Percentiles rank a stretch among this genome's conserved stretches.
These are phyloP conservation scores for Corella eumyota DNA, from an alignment of 23 tunicate species.

Conservation along the genomic window DNA sequence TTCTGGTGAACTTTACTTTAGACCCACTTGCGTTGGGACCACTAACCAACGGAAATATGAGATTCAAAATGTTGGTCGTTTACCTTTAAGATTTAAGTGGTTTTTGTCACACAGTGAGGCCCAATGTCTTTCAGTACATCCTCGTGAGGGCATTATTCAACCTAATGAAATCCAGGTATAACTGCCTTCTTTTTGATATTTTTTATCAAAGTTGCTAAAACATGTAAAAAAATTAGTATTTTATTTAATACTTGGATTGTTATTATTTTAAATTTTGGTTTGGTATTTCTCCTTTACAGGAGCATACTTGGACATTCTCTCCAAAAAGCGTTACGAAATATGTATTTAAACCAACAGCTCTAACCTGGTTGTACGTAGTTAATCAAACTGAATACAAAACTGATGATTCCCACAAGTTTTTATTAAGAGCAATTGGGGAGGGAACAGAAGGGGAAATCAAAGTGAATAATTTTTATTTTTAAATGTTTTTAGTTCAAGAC, in stretches of 20 bases:
- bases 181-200: neutral
- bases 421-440: constrained; percentile 47
- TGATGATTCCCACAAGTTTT: constrained; percentile 20
- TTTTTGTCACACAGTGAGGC: constrained; percentile 15
- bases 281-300: too few species aligned
- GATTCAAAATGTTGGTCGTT: constrained; percentile 63
- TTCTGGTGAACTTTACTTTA: constrained; percentile 60
- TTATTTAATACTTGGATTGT: neutral
- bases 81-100: constrained; percentile 50
- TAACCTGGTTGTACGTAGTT: constrained; percentile 23
- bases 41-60: constrained; percentile 21
- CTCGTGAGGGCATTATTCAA: constrained; percentile 30
- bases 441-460: constrained; percentile 58
- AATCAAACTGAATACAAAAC: neutral
- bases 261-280: neutral
- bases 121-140: constrained; percentile 24
- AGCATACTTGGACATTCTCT: constrained; percentile 64
- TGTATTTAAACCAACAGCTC: constrained; percentile 42
- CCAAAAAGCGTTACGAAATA: constrained; percentile 32
- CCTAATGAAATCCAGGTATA: constrained; percentile 70
- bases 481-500: neutral
- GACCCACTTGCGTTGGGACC: constrained; percentile 59
- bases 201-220: too few species aligned
- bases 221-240: neutral
- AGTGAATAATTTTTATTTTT: constrained; percentile 9